Base-by-base conservation (phyloP, 2,113 vertebrate species). In the Mastomys coucha region DNA sequence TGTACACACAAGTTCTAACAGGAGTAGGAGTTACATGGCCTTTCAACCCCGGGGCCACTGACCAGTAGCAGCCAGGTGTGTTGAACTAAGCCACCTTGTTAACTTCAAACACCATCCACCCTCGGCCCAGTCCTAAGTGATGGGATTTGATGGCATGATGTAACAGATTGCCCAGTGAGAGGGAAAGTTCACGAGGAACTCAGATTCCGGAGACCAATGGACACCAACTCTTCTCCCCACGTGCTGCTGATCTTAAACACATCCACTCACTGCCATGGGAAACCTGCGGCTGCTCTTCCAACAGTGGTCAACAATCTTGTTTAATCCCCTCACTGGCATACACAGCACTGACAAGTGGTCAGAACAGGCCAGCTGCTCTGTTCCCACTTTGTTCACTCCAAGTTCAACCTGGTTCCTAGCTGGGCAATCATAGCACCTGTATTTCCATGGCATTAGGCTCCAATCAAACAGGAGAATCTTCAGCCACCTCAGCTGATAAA, bases 81-180 rank as follows among this genome's bases (percentile, higher is more conserved):
- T 53, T 89, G 80, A 70, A 69, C 13, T 69, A 69, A 36, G 31
- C 67, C 31, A 69, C 67, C 28, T 81, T 3, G 11, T 53, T 89
- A 70, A 80, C 81, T 85, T 94, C 88, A 90, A 96, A 91, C 65
- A 93, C 82, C 94, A 92, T 42, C 42, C 63, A 70, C 19, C 70
- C 53, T 67, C 84, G 65, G n/a, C 7, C 1, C 2, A 92, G 89
- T 58, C 76, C 9, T 36, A 72, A 91, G 56, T 1, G 7, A 39
- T 0, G 31, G 39, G 70, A 77, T 45, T 36, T 42, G 82, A 42
- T n/a, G 72, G 24, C 24, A 33, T 5, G 19, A 24, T 33, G 53
- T 2, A 69, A 51, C 11, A 28, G 75, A 7, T 51, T n/a, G 60
- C 58, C 88, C 51, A 33, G 65, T 9, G 70, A 77, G 33, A 24